Base-by-base conservation (phyloP, 2,797 vertebrate genomes). In the Propithecus perrieri region DNA sequence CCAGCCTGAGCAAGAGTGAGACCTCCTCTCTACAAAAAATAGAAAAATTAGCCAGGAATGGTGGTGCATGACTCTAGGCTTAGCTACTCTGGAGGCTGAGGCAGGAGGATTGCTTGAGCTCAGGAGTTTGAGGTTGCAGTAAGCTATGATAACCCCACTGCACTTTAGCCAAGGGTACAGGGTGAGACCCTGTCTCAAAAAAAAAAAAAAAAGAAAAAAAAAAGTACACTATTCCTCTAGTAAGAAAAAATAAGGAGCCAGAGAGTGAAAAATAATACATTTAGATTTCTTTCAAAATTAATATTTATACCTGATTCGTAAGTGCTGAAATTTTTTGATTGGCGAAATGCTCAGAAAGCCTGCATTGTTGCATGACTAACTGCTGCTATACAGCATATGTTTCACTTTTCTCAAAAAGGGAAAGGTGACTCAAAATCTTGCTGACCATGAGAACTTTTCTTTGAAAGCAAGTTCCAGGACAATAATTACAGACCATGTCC, bases 381-480 rank as follows among this genome's bases (percentile, higher is more conserved):
- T 7, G 14, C 18, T 7, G 6, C 5, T 46, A 4, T 41, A 24
- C 7, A n/a, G n/a, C 2, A 2, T 43, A 75, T 2, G 55, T 1
- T 74, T 3, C 1, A 28, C 0, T 43, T 92, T 85, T 46, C 63
- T 48, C 13, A 38, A 74, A 57, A 92, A 79, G 24, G 67, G 33
- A 72, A 78, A 91, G 11, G 63, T 75, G 48, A 85, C 15, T 55
- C 28, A 88, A 67, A 90, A 74, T 78, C 14, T 95, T 92, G 55
- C 38, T 46, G 55, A 88, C 11, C 30, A 67, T 48, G 71, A 57
- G 28, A 76, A 48, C 3, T 10, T 72, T 80, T 46, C 30, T 78
- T 72, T 85, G 59, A 43, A 92, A 75, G 12, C 22, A 61, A 48
- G 30, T 78, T 89, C 7, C n/a, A 76, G 53, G 59, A 63, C 15